Percentiles rank a stretch among this genome's conserved stretches.
phyloP scores from a whole-genome alignment of 1,140 invertebrate genomes.

The Drosophila kohkoa region DNA sequence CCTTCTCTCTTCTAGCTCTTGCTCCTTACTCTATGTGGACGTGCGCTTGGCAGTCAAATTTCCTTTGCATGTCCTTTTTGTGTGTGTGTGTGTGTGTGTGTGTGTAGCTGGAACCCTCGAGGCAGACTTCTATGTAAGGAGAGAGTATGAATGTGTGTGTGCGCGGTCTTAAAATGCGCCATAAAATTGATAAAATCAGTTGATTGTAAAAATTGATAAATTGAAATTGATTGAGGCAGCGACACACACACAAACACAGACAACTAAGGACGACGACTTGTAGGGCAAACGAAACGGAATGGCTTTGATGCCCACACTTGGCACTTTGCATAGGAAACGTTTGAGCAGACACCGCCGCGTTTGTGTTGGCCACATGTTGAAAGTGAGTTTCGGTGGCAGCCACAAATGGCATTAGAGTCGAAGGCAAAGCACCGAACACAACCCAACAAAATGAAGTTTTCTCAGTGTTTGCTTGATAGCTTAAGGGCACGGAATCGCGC shows the following conservation, averaged over 20 bases:
- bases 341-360: not conserved
- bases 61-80: conserved; percentile 56
- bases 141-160: not conserved
- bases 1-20: not conserved
- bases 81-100: too few species aligned
- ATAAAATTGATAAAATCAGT: conserved; percentile 84
- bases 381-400: conserved; percentile 51
- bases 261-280: conserved; percentile 20
- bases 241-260: conserved; percentile 26
- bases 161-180: conserved; percentile 75
- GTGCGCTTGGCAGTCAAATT: conserved; percentile 72
- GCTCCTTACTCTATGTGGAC: conserved; percentile 19
- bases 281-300: conserved; percentile 50
- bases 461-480: not conserved
- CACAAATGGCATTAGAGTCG: conserved; percentile 59
- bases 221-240: conserved; percentile 82
- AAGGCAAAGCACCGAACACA: not conserved
- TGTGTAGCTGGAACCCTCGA: conserved; percentile 10
- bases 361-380: conserved; percentile 43
- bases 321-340: conserved; percentile 43
- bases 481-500: conserved; percentile 32
- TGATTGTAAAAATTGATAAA: conserved; percentile 84
- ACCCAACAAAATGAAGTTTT: conserved; percentile 45
- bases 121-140: conserved; percentile 3
- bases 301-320: conserved; percentile 56